Conservation (phyloP, 2,888 invertebrate species). For the Augochlorella aurata region DNA sequence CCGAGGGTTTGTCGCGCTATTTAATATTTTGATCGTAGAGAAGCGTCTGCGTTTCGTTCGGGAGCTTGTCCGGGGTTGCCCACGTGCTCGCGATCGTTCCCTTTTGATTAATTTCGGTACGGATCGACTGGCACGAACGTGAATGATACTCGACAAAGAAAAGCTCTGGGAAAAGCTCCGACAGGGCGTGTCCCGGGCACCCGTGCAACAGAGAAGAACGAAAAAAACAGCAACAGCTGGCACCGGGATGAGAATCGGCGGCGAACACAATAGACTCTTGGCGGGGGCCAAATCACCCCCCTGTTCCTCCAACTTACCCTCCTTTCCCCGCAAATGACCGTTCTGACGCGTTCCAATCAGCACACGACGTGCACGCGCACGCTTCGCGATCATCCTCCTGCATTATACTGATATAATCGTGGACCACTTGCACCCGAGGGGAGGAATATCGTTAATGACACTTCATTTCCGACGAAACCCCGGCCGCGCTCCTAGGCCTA, state of each 20-base stretch:
- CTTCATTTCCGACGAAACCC: constrained; percentile 22
- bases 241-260: constrained; percentile 63
- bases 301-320: not conserved
- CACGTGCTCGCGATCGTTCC: constrained; percentile 67
- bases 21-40: constrained; percentile 76
- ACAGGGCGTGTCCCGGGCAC: not conserved
- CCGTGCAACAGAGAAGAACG: constrained; percentile 29
- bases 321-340: not conserved
- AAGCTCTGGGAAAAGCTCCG: constrained; percentile 47
- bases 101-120: constrained; percentile 73
- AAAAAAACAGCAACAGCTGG: constrained; percentile 68
- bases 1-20: constrained; percentile 66
- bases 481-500: not conserved
- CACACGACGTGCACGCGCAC: constrained; percentile 56
- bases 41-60: constrained; percentile 52
- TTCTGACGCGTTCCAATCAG: constrained; percentile 50
- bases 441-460: constrained; percentile 43
- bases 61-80: constrained; percentile 47
- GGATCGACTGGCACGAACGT: constrained; percentile 60
- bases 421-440: constrained; percentile 39
- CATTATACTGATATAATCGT: constrained; percentile 58
- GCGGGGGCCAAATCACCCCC: constrained; percentile 43
- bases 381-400: constrained; percentile 54
- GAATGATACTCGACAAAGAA: constrained; percentile 63
- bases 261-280: constrained; percentile 60